Conservation (phyloP, 2,113 vertebrate genomes). For the Bos indicus region DNA sequence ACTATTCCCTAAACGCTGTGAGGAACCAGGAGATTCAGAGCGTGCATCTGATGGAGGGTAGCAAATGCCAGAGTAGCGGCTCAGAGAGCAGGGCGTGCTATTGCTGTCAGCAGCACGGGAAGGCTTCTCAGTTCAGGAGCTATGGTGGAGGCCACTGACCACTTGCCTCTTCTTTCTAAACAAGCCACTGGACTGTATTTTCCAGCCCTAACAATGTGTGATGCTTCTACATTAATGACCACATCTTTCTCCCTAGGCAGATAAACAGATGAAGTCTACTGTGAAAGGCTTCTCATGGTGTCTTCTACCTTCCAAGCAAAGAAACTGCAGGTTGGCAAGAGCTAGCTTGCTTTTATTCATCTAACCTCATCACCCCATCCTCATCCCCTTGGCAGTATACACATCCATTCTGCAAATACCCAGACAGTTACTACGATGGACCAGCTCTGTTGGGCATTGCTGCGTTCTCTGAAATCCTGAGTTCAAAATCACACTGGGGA, state of each 20-base stretch:
- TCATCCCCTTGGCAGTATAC: too few species aligned
- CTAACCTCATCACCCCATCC: background rate
- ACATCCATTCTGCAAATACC: background rate
- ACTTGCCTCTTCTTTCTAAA: background rate
- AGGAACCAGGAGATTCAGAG: background rate
- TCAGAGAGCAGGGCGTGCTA: background rate
- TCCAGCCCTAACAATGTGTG: background rate
- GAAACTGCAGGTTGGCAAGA: background rate
- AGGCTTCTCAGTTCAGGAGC: background rate
- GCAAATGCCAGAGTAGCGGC: background rate
- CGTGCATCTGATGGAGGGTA: background rate
- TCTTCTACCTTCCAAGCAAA: background rate
- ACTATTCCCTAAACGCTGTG: background rate
- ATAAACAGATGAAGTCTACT: background rate
- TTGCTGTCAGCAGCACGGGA: background rate
- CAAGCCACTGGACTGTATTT: background rate
- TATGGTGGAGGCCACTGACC: background rate
- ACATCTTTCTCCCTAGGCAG: background rate
- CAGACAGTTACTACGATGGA: background rate
- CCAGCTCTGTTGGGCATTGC: background rate
- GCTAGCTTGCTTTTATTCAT: background rate
- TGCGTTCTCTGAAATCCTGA: background rate
- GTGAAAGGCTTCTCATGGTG: background rate
- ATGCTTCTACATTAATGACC: background rate
- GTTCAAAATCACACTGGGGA: background rate